Percentiles rank a stretch among this genome's conserved stretches.
These are phyloP conservation scores for Eretmochelys imbricata DNA, from an alignment of 2,113 vertebrate species.

Conservation along the genomic window DNA sequence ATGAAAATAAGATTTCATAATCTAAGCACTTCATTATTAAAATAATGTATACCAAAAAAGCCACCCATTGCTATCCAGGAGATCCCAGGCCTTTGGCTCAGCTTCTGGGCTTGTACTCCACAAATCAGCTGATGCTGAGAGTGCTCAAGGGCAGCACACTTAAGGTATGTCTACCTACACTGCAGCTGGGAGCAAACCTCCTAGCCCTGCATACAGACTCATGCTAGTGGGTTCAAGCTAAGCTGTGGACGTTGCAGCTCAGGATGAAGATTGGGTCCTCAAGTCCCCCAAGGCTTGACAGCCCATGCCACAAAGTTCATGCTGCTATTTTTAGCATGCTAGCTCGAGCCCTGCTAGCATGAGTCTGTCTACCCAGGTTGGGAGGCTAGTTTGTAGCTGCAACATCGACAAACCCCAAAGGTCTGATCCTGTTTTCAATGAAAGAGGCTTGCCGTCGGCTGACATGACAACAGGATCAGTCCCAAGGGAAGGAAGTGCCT, in stretches of 20 bases:
- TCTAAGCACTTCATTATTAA: not conserved
- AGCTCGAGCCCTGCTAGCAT: not conserved
- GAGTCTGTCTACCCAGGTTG: not conserved
- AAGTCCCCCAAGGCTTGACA: not conserved
- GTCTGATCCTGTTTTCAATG: not conserved
- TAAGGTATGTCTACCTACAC: not conserved
- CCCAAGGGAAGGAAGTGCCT: not conserved
- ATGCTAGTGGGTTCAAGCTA: not conserved
- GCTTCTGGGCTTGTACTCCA: not conserved
- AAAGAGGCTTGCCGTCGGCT: not conserved
- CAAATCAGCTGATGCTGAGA: not conserved
- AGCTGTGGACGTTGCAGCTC: not conserved
- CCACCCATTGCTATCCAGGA: not conserved
- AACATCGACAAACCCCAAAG: not conserved
- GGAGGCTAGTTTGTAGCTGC: no score
- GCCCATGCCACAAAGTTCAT: not conserved
- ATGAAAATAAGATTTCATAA: not conserved
- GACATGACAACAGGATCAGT: not conserved
- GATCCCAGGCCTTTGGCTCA: not conserved
- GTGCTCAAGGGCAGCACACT: not conserved
- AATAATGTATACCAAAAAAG: not conserved
- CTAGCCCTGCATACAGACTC: not conserved
- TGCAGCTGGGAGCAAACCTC: not conserved
- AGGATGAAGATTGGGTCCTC: not conserved
- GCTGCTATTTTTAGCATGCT: not conserved